Conservation (phyloP, 1,140 invertebrate species). For the Lepidurus arcticus region DNA sequence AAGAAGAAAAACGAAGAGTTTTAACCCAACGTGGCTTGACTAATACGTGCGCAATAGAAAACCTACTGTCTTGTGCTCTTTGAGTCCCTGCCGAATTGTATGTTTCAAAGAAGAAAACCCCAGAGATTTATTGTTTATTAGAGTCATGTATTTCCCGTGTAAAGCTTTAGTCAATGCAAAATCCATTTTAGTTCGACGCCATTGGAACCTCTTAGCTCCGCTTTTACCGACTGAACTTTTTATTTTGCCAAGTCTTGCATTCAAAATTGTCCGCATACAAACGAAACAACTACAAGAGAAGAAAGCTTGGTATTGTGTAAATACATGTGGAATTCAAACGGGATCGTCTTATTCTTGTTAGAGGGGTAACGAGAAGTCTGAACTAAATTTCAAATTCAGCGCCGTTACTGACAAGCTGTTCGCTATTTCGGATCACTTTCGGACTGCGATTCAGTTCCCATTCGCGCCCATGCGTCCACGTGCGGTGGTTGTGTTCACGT, state of each 20-base stretch:
- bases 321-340: constrained; percentile 19
- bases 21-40: constrained; percentile 14
- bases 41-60: constrained; percentile 19
- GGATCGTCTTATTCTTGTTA: not conserved
- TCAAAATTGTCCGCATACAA: not conserved
- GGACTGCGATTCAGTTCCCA: no score
- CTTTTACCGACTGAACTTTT: not conserved
- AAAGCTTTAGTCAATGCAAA: constrained; percentile 13
- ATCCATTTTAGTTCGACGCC: constrained; percentile 19
- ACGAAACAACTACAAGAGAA: not conserved
- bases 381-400: no score
- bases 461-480: no score
- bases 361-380: no score
- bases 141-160: not conserved
- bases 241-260: not conserved
- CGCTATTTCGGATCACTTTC: no score
- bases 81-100: constrained; percentile 1
- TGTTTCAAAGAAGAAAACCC: not conserved
- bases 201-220: not conserved
- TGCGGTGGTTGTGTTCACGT: not conserved
- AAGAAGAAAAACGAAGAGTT: not conserved
- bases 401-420: no score
- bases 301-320: not conserved
- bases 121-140: not conserved
- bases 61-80: constrained; percentile 11